Evolutionary conservation across 1,140 invertebrate genomes (phyloP).

Genomic region (Sesamia nonagrioides): DNA sequence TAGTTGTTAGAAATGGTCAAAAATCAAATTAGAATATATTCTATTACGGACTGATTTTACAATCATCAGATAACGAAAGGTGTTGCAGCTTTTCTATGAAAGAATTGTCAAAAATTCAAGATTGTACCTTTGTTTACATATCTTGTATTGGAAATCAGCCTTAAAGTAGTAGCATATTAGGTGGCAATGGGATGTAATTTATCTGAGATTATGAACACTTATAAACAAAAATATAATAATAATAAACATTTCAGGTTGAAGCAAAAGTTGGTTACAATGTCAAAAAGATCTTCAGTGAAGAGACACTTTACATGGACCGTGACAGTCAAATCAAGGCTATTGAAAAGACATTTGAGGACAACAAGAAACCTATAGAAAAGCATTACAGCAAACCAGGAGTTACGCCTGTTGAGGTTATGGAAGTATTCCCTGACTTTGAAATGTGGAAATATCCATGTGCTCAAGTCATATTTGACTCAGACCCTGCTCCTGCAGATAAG

Average conservation of each 20-base stretch:
- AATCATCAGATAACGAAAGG: no score
- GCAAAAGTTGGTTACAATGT: constrained; percentile 99
- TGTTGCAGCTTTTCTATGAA: no score
- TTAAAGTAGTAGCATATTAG: no score
- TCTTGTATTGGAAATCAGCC: no score
- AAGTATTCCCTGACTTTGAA: constrained; percentile 98
- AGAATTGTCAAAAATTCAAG: no score
- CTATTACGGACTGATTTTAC: no score
- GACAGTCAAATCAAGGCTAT: constrained; percentile 99
- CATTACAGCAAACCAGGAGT: constrained; percentile 99
- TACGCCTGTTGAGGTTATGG: constrained; percentile 94
- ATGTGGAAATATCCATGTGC: constrained; percentile 99
- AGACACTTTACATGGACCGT: constrained; percentile 98
- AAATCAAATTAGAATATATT: no score
- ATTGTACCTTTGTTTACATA: no score
- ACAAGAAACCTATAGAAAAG: constrained; percentile 94
- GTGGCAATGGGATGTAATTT: no score
- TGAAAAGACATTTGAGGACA: constrained; percentile 98
- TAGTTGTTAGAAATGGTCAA: no score
- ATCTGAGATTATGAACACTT: no score
- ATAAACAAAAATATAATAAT: no score
- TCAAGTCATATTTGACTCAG: constrained; percentile 99
- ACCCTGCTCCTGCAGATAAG: constrained; percentile 95
- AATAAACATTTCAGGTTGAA: constrained; percentile 90
- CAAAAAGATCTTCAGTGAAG: constrained; percentile 98